Evolutionary conservation across 2,797 vertebrate genomes (phyloP).

Genomic region (Anableps anableps): DNA sequence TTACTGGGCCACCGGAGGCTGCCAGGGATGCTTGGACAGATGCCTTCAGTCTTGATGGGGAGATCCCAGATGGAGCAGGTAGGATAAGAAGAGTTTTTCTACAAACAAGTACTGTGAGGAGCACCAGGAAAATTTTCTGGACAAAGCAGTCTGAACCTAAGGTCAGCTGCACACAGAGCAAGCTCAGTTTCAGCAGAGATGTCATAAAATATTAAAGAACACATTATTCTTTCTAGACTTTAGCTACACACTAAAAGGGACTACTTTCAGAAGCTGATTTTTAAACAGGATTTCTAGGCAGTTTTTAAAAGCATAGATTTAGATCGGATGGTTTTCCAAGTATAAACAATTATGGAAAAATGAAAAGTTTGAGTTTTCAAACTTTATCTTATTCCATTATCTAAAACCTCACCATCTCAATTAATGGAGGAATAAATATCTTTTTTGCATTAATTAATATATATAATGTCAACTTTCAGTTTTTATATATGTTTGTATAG

Average conservation of each 20-base stretch:
- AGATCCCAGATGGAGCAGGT: conserved; percentile 89
- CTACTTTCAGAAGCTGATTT: neutral
- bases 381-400: neutral
- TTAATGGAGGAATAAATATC: no score
- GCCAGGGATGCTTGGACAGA: conserved; percentile 85
- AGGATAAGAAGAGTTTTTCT: conserved; percentile 35
- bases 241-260: neutral
- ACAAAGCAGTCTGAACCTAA: neutral
- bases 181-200: conserved; percentile 1
- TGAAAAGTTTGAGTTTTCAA: no score
- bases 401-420: no score
- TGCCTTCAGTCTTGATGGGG: conserved; percentile 86
- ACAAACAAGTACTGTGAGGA: conserved; percentile 11
- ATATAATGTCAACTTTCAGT: neutral
- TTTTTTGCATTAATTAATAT: no score
- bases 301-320: neutral
- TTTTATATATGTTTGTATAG: no score
- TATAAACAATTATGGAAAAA: neutral
- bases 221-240: neutral
- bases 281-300: neutral
- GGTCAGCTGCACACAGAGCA: neutral
- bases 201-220: neutral
- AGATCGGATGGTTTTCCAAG: neutral
- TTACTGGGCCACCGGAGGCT: conserved; percentile 87
- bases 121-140: neutral